These are phyloP conservation scores for Clistopyga incitator DNA, from an alignment of 2,888 invertebrate genomes.

Conservation along the genomic window DNA sequence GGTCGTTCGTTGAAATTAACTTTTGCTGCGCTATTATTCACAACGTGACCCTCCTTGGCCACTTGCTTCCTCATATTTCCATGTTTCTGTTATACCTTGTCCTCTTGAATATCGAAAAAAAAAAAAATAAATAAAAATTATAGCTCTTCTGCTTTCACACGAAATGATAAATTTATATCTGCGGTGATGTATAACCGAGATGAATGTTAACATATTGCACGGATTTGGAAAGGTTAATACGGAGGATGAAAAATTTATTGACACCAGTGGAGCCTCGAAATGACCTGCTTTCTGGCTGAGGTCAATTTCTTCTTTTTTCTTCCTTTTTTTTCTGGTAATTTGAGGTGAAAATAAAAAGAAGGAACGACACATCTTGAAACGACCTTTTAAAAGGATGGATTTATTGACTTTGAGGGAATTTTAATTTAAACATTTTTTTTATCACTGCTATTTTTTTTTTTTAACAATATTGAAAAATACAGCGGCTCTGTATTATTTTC, in stretches of 20 bases:
- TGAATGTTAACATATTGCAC: background rate
- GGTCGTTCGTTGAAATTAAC: conserved; percentile 15
- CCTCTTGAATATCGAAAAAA: conserved; percentile 11
- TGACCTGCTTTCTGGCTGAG: background rate
- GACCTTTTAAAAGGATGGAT: no score
- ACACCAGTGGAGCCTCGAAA: background rate
- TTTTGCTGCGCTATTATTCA: conserved; percentile 20
- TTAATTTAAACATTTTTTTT: no score
- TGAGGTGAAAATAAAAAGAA: no score
- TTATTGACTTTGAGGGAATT: no score
- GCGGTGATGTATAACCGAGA: background rate
- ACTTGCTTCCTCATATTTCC: conserved; percentile 6
- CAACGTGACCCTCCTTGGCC: conserved; percentile 12
- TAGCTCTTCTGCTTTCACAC: background rate
- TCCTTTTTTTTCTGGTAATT: no score
- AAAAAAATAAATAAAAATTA: conserved; percentile 21
- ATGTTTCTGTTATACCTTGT: background rate
- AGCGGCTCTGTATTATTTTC: no score
- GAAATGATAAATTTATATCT: conserved; percentile 12
- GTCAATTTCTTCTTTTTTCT: background rate
- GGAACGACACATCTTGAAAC: no score
- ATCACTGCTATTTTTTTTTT: no score
- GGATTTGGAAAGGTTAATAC: background rate
- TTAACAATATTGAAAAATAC: no score
- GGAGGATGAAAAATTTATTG: no score